A percentile compares a stretch with the other conserved stretches of the same genome.
Evolutionary conservation across 2,113 vertebrate genomes (phyloP).

Genomic region (Chunga burmeisteri): DNA sequence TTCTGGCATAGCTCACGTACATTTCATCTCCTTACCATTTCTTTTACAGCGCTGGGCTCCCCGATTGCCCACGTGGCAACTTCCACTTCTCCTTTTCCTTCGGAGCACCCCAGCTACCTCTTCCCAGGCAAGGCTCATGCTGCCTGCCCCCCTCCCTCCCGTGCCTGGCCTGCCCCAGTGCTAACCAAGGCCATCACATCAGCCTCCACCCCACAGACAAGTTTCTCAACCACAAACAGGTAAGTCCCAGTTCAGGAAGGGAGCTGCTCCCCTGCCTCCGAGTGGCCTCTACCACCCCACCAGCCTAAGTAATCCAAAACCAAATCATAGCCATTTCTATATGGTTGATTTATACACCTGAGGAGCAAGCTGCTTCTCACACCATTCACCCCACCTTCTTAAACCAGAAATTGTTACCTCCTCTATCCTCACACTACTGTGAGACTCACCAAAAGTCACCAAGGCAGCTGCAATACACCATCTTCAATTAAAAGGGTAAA

Average conservation of each 20-base stretch:
- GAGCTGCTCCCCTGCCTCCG: background rate
- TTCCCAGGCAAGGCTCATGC: background rate
- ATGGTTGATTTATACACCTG: background rate
- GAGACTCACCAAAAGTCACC: background rate
- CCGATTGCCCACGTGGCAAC: accelerated
- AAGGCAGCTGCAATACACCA: background rate
- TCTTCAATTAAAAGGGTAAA: background rate
- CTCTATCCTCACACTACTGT: background rate
- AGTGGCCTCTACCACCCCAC: background rate
- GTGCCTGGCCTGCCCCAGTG: accelerated
- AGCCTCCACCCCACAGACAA: background rate
- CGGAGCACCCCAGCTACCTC: background rate
- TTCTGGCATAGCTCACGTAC: background rate
- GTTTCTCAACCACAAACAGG: background rate
- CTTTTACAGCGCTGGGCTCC: background rate
- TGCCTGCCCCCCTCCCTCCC: background rate
- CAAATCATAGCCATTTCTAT: background rate
- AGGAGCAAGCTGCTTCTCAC: accelerated
- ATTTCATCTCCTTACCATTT: background rate
- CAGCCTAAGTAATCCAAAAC: background rate
- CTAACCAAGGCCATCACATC: accelerated
- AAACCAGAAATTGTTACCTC: background rate
- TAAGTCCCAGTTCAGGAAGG: background rate
- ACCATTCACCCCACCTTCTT: background rate
- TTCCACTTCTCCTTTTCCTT: background rate